Base-by-base conservation (phyloP, 2,797 vertebrate genomes). In the Xenops minutus region DNA sequence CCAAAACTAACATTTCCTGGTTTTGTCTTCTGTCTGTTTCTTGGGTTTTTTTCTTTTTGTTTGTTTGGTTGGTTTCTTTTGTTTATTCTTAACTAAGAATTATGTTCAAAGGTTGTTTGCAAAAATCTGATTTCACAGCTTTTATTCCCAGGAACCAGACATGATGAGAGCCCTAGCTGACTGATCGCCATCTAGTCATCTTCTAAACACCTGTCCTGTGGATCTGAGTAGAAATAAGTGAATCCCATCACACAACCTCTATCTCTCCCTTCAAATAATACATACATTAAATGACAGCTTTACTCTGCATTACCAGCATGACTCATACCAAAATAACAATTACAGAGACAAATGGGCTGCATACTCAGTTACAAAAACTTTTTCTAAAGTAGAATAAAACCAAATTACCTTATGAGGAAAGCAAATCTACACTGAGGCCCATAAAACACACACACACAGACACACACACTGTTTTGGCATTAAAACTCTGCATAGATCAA, bases 401-500 rank as follows among this genome's bases (percentile, higher is more conserved):
- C 51, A n/a, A 93, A 85, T 72, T 56, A 85, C 29, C 58, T 85
- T 24, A 76, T 32, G 18, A 83, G 81, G 89, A 49, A 94, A 95
- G 89, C n/a, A 43, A 85, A 68, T 34, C 87, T 78, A 91, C 41
- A 27, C 76, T 8, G 52, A 93, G 78, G 91, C 67, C 62, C 62
- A 32, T 43, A 66, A 61, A 46, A 89, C 43, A 92, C 32, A 46
- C 48, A 82, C 23, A 7, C 44, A 63, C 17, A 51, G 71, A 76
- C 68, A 95, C n/a, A 34, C 77, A 89, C 19, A 73, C 88, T 24
- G 90, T 95, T 94, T 95, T 95, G 92, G 95, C 94, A 89, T 96
- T 84, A 94, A 96, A 97, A 97, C 96, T 97, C 97, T 96, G 95
- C 96, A 97, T 94, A 95, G 96, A 93, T 96, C 76, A 91, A 95